Evolutionary conservation across 2,797 vertebrate species (phyloP).

Genomic region (Rhinichthys osculus): DNA sequence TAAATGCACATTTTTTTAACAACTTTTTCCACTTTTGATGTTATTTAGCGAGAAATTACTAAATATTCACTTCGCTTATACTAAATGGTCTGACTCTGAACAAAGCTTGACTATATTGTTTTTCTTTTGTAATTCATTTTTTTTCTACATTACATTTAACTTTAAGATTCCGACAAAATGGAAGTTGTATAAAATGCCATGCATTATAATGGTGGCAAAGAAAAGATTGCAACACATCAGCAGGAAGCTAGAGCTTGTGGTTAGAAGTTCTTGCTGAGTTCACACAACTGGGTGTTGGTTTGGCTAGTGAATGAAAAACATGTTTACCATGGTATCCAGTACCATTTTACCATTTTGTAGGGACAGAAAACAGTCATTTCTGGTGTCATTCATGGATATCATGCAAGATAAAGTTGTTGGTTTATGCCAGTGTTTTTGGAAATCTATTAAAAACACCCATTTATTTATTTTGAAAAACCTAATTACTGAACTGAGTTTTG

Average conservation of each 20-base stretch:
- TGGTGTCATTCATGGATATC: not conserved
- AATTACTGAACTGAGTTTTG: not conserved
- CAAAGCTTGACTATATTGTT: too few relatives aligned
- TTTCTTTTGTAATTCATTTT: not conserved
- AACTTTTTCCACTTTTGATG: too few relatives aligned
- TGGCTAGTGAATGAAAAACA: slow-evolving; percentile 8
- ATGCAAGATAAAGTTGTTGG: not conserved
- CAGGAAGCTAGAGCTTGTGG: slow-evolving; percentile 67
- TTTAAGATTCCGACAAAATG: not conserved
- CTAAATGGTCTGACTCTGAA: not conserved
- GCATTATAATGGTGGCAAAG: slow-evolving; percentile 27
- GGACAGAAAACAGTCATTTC: not conserved
- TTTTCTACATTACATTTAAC: not conserved
- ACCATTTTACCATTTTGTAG: not conserved
- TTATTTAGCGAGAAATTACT: too few relatives aligned
- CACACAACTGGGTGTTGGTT: slow-evolving; percentile 19
- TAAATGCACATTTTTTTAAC: too few relatives aligned
- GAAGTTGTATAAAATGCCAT: not conserved
- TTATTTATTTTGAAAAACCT: not conserved
- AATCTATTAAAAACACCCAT: not conserved
- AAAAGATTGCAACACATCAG: slow-evolving; percentile 60
- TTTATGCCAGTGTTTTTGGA: not conserved
- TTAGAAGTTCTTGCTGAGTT: slow-evolving; percentile 47
- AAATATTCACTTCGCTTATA: not conserved
- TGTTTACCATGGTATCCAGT: not conserved